A percentile compares a stretch with the other conserved stretches of the same genome.
phyloP scores from a whole-genome alignment of 2,888 invertebrate species.

The Stenurella melanura region DNA sequence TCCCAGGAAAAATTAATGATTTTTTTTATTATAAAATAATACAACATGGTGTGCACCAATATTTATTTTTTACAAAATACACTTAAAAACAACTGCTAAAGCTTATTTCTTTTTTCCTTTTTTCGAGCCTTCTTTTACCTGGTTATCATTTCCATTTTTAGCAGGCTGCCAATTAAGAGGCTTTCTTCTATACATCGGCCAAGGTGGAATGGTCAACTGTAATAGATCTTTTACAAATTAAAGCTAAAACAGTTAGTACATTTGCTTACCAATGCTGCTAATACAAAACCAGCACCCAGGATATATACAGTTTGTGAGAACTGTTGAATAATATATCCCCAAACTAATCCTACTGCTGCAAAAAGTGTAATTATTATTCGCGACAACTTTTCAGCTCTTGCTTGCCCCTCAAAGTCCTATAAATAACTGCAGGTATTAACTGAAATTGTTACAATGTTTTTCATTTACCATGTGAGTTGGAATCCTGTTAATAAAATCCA shows the following conservation, averaged over 20 bases:
- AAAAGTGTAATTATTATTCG: slow-evolving; percentile 93
- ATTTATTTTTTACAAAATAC: not conserved
- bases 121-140: slow-evolving; percentile 55
- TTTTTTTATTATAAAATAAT: not conserved
- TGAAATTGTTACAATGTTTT: slow-evolving; percentile 14
- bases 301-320: slow-evolving; percentile 97
- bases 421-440: slow-evolving; percentile 57
- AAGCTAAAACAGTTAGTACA: not conserved
- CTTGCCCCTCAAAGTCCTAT: slow-evolving; percentile 93
- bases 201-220: slow-evolving; percentile 93
- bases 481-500: slow-evolving; percentile 70
- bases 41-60: not conserved
- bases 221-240: slow-evolving; percentile 45
- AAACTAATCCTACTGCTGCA: slow-evolving; percentile 91
- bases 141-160: slow-evolving; percentile 68
- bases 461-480: slow-evolving; percentile 72
- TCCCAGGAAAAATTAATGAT: too few relatives aligned
- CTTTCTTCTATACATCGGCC: slow-evolving; percentile 94
- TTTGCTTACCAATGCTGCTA: slow-evolving; percentile 85
- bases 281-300: slow-evolving; percentile 90
- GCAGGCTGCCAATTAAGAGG: slow-evolving; percentile 91
- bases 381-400: slow-evolving; percentile 91
- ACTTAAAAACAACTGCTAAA: not conserved
- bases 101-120: slow-evolving; percentile 66
- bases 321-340: slow-evolving; percentile 96